Conservation (phyloP, 2,113 vertebrate genomes). For the Promerops cafer region DNA sequence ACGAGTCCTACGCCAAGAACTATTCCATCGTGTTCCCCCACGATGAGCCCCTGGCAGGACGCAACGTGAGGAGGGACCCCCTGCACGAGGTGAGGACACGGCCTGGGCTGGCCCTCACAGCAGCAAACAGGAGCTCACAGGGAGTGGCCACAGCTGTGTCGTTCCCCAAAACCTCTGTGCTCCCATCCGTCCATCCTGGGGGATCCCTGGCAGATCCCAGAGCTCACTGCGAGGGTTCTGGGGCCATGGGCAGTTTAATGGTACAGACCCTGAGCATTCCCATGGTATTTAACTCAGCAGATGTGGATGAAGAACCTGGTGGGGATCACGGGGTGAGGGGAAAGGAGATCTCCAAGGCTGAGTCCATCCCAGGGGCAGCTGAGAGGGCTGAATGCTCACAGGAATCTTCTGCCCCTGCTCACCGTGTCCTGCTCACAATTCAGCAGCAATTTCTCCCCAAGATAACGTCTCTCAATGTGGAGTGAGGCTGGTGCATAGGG, state of each 20-base stretch:
- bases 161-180: rapidly evolving
- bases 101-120: not conserved
- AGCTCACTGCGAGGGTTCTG: not conserved
- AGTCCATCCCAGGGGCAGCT: not conserved
- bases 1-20: slow-evolving; percentile 96
- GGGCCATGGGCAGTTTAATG: rapidly evolving
- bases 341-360: not conserved
- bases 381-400: not conserved
- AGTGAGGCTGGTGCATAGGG: not conserved
- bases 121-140: not conserved
- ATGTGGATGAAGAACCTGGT: rapidly evolving
- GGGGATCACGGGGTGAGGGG: not conserved
- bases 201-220: rapidly evolving
- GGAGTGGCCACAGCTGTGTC: rapidly evolving
- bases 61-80: slow-evolving; percentile 85
- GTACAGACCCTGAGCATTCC: not conserved
- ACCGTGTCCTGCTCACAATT: rapidly evolving
- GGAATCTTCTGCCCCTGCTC: not conserved
- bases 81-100: slow-evolving; percentile 80
- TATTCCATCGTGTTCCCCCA: slow-evolving; percentile 92
- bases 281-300: not conserved
- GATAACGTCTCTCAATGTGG: rapidly evolving
- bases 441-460: not conserved
- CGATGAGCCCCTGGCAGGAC: slow-evolving; percentile 88
- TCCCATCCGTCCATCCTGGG: rapidly evolving